Evolutionary conservation across 2,113 vertebrate genomes (phyloP).

Genomic region (Todiramphus chloris): DNA sequence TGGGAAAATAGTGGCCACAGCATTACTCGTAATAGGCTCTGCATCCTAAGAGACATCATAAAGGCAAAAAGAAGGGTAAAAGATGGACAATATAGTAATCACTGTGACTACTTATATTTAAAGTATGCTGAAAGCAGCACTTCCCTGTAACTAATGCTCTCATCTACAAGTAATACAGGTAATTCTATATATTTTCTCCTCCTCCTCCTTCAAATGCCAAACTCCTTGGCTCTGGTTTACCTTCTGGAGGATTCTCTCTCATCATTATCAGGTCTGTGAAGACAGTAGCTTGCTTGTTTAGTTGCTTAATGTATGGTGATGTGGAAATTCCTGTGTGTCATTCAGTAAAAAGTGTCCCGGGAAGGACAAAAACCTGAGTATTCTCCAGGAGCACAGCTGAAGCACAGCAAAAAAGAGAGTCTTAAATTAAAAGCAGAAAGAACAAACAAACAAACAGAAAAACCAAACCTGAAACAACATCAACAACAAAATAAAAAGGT

Average conservation of each 20-base stretch:
- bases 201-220: neutral
- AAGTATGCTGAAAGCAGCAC: neutral
- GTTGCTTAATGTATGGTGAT: neutral
- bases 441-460: neutral
- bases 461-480: neutral
- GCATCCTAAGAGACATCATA: neutral
- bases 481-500: neutral
- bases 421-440: neutral
- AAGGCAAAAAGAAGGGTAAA: neutral
- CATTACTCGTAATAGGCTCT: neutral
- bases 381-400: neutral
- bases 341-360: neutral
- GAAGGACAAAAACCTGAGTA: neutral
- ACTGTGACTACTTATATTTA: neutral
- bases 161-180: neutral
- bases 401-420: neutral
- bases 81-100: neutral
- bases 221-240: neutral
- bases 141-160: neutral
- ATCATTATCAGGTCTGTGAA: neutral
- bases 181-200: neutral
- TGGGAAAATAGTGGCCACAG: neutral
- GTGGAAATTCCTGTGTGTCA: rapidly evolving
- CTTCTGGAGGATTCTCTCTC: neutral
- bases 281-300: neutral